Evolutionary conservation across 2,113 vertebrate genomes (phyloP).

Genomic region (Isurus oxyrinchus): DNA sequence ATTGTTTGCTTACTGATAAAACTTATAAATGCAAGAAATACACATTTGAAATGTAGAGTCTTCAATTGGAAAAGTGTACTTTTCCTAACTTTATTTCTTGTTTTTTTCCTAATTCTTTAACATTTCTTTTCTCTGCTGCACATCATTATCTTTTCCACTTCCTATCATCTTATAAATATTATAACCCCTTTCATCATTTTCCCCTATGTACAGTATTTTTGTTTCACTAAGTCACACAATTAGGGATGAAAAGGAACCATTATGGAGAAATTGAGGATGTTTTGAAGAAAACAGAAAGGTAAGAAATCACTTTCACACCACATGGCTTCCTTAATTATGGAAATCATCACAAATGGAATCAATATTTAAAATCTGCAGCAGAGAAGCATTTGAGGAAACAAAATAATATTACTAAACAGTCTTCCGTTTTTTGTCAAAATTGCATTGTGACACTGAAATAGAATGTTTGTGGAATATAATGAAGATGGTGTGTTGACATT

Average conservation of each 20-base stretch:
- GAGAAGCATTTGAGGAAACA: constrained; percentile 1
- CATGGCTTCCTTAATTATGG: background rate
- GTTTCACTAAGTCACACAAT: constrained; percentile 27
- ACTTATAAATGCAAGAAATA: background rate
- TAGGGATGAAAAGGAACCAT: constrained; percentile 33
- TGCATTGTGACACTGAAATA: background rate
- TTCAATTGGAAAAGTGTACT: background rate
- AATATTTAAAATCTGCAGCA: constrained; percentile 7
- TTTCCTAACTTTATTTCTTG: background rate
- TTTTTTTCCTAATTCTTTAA: constrained; percentile 29
- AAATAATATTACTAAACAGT: background rate
- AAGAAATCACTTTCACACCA: background rate
- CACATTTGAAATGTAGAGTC: background rate
- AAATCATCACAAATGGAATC: background rate
- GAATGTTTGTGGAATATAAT: background rate
- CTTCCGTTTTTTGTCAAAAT: background rate
- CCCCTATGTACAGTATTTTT: background rate
- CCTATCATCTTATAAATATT: constrained; percentile 13
- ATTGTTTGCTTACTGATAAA: background rate
- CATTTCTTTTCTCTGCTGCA: constrained; percentile 37
- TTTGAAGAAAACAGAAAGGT: constrained; percentile 15
- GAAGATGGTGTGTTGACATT: background rate
- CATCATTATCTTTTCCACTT: background rate
- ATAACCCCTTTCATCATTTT: background rate
- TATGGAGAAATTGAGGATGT: background rate